These are phyloP conservation scores for Galeruca laticollis DNA, from an alignment of 2,888 invertebrate genomes.

Conservation along the genomic window DNA sequence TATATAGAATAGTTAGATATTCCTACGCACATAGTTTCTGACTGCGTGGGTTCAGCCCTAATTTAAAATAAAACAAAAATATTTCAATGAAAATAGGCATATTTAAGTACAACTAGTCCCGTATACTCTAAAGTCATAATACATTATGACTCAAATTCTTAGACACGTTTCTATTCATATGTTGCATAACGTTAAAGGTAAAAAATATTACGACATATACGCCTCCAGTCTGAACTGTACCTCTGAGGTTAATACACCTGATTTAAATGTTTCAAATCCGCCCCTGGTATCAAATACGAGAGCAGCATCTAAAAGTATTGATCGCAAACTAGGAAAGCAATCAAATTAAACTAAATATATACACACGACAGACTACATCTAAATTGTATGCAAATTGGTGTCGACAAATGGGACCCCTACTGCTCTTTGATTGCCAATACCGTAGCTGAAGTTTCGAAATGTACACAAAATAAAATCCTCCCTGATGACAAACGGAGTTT, in stretches of 20 bases:
- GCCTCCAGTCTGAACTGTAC: not conserved
- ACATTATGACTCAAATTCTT: no score
- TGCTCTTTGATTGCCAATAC: conserved; percentile 35
- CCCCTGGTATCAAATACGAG: conserved; percentile 7
- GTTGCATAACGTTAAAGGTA: not conserved
- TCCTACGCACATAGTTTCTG: no score
- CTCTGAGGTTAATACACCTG: not conserved
- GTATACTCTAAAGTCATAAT: no score
- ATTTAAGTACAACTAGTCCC: no score
- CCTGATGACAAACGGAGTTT: not conserved
- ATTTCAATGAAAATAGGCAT: no score
- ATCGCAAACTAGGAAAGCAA: conserved; percentile 30
- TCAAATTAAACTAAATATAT: conserved; percentile 35
- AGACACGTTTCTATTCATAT: no score
- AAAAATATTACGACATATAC: not conserved
- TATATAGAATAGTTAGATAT: no score
- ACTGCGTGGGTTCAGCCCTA: no score
- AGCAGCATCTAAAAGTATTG: conserved; percentile 31
- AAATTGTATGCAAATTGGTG: conserved; percentile 54
- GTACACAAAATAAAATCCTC: conserved; percentile 7
- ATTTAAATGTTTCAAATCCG: not conserved
- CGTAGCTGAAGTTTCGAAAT: conserved; percentile 24
- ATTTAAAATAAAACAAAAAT: no score
- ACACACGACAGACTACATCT: conserved; percentile 40
- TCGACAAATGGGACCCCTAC: conserved; percentile 50